phyloP scores from a whole-genome alignment of 2,888 invertebrate genomes.

The Drosophila colorata region DNA sequence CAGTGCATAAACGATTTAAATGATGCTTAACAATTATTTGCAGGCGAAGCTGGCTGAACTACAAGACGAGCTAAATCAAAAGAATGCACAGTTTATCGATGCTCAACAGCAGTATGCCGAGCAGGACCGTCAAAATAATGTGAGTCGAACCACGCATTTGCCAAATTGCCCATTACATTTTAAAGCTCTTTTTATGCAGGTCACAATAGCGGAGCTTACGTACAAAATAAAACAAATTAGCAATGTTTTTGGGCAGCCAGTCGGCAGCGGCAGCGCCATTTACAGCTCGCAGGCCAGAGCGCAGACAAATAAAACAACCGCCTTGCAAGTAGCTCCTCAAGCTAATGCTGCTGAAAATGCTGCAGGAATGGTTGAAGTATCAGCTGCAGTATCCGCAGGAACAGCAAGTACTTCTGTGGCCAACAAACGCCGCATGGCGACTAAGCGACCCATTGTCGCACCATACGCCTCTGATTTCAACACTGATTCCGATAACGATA shows the following conservation, averaged over 20 bases:
- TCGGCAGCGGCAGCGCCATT: neutral
- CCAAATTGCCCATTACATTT: neutral
- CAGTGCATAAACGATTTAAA: neutral
- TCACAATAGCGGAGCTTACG: slow-evolving; percentile 12
- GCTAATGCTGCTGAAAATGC: neutral
- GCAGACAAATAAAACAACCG: neutral
- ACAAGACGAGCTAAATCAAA: slow-evolving; percentile 4
- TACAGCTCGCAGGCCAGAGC: neutral
- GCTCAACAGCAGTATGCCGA: neutral
- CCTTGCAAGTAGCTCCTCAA: too few relatives aligned
- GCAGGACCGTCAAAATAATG: slow-evolving; percentile 1
- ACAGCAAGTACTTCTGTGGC: neutral
- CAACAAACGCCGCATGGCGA: neutral
- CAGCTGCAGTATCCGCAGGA: neutral
- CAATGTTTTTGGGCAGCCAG: slow-evolving; percentile 14
- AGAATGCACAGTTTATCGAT: neutral
- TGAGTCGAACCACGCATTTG: neutral
- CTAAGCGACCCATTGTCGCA: neutral
- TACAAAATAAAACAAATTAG: slow-evolving; percentile 32
- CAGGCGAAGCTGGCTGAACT: neutral
- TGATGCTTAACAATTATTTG: neutral
- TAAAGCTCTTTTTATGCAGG: neutral
- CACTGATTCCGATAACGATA: slow-evolving; percentile 16
- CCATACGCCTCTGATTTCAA: slow-evolving; percentile 7
- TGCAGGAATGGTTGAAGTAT: neutral